Percentiles rank a stretch among this genome's conserved stretches.
Evolutionary conservation across 2,113 vertebrate genomes (phyloP).

Genomic region (Stomatorhinus ivindoensis): DNA sequence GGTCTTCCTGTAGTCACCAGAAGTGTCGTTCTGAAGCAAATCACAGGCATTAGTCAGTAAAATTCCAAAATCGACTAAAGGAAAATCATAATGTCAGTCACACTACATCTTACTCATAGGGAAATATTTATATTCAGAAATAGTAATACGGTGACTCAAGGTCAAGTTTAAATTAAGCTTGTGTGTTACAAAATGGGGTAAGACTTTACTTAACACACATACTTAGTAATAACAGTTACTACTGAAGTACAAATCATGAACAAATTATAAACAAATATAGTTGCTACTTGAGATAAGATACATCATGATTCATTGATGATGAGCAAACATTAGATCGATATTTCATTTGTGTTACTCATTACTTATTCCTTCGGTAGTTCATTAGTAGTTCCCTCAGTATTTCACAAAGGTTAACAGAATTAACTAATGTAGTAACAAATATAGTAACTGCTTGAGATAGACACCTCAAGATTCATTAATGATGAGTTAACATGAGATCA

Average conservation of each 20-base stretch:
- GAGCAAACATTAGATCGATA: not conserved
- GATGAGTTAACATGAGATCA: not conserved
- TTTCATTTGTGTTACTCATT: not conserved
- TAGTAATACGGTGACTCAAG: not conserved
- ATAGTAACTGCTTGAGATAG: not conserved
- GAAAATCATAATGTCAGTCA: not conserved
- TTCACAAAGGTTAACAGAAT: not conserved
- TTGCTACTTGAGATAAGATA: not conserved
- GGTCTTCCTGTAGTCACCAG: slow-evolving; percentile 81
- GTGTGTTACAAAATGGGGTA: not conserved
- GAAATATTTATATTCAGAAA: not conserved
- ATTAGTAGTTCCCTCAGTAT: not conserved
- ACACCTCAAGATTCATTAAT: not conserved
- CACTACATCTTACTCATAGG: not conserved
- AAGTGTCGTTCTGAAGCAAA: slow-evolving; percentile 70
- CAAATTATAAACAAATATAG: not conserved
- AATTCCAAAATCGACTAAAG: not conserved
- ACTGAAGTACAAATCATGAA: not conserved
- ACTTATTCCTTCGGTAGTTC: not conserved
- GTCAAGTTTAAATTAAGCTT: not conserved
- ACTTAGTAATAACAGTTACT: not conserved
- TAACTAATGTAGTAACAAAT: not conserved
- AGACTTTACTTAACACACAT: not conserved
- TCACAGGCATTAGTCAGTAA: slow-evolving; percentile 20
- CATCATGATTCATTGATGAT: not conserved